Conservation (phyloP, 2,113 vertebrate species). For the Bujurquina vittata region DNA sequence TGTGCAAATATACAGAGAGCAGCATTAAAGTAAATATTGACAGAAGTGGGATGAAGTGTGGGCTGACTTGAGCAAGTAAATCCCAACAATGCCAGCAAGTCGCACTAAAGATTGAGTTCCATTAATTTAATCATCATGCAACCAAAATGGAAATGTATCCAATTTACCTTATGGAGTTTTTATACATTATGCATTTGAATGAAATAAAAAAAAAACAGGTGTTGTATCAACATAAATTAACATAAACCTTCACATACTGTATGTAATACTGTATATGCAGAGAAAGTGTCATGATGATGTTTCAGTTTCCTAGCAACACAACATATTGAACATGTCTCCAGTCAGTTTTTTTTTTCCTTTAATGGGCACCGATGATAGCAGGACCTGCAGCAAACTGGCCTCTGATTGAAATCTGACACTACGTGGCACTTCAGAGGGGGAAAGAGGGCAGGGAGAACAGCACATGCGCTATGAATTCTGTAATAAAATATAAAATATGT, state of each 20-base stretch:
- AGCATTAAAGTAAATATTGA: constrained; percentile 28
- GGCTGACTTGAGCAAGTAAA: constrained; percentile 8
- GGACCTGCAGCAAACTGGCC: constrained; percentile 19
- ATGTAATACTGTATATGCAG: not conserved
- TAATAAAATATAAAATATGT: not conserved
- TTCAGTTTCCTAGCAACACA: constrained; percentile 73
- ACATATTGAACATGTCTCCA: constrained; percentile 27
- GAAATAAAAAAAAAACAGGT: constrained; percentile 7
- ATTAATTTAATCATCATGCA: constrained; percentile 13
- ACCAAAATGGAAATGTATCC: constrained; percentile 21
- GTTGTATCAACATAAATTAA: not conserved
- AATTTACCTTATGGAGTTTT: not conserved
- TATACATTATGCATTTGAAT: not conserved
- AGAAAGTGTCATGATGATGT: constrained; percentile 34
- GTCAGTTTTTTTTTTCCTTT: constrained; percentile 28
- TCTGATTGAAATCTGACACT: constrained; percentile 44
- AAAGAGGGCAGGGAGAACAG: not conserved
- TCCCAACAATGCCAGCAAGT: not conserved
- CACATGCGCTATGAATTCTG: not conserved
- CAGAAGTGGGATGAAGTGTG: constrained; percentile 31
- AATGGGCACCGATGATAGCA: constrained; percentile 50
- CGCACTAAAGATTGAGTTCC: not conserved
- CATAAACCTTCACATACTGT: constrained; percentile 3
- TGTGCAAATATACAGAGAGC: constrained; percentile 1
- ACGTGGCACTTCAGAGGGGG: not conserved